Percentiles rank a stretch among this genome's conserved stretches.
Conservation (phyloP, 2,113 vertebrate genomes). For the Gymnocephalus cernua region DNA sequence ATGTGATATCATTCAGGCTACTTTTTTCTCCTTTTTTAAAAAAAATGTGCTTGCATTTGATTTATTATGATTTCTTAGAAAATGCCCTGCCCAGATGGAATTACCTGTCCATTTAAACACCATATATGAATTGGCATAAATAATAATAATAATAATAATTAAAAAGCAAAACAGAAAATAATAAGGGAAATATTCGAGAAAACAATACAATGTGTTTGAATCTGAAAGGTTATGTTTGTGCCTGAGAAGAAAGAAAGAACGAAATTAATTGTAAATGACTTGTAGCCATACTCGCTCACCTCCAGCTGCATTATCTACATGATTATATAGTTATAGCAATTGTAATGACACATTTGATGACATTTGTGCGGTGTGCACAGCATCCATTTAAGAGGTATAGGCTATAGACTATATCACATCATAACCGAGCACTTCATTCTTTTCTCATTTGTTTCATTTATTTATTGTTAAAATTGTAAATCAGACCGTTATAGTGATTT, state of each 20-base stretch:
- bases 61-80: neutral
- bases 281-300: neutral
- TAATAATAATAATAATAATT: too few relatives aligned
- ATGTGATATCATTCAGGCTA: too few relatives aligned
- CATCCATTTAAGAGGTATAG: neutral
- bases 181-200: neutral
- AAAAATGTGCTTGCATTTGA: neutral
- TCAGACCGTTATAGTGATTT: neutral
- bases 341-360: constrained; percentile 59
- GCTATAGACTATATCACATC: neutral
- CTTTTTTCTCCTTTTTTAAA: too few relatives aligned
- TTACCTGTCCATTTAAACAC: neutral
- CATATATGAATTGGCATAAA: too few relatives aligned
- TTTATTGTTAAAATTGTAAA: neutral
- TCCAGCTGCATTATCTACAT: neutral
- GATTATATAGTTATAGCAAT: constrained; percentile 40
- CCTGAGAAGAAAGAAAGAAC: constrained; percentile 12
- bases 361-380: constrained; percentile 31
- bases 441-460: neutral
- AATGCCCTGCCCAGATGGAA: neutral
- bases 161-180: neutral
- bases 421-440: neutral
- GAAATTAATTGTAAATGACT: neutral
- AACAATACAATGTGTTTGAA: neutral
- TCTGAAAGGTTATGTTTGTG: neutral